Evolutionary conservation across 2,888 invertebrate genomes (phyloP).

Genomic region (Mamestra brassicae): DNA sequence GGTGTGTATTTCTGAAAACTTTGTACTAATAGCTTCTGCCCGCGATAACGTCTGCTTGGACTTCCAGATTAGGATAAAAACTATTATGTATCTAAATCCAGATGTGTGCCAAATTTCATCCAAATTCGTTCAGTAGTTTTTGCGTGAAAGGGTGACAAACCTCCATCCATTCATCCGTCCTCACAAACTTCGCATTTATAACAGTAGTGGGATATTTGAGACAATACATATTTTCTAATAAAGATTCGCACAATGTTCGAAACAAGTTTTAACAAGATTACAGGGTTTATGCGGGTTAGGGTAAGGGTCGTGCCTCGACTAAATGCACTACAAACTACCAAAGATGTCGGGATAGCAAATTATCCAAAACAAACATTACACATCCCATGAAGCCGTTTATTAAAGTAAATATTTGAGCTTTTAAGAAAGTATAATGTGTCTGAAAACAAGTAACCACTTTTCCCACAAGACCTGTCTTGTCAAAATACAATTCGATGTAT

Average conservation of each 20-base stretch:
- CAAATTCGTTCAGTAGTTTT: no score
- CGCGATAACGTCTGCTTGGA: no score
- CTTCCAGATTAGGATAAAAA: no score
- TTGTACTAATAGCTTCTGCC: neutral
- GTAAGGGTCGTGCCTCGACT: conserved; percentile 20
- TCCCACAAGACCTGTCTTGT: neutral
- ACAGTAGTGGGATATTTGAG: neutral
- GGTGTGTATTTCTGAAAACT: neutral
- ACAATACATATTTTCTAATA: conserved; percentile 19
- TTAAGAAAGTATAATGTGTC: conserved; percentile 17
- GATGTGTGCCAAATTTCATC: no score
- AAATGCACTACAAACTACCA: conserved; percentile 49
- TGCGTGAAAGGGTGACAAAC: no score
- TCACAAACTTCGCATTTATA: no score
- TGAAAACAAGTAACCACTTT: conserved; percentile 7
- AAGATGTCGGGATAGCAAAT: conserved; percentile 37
- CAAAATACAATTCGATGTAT: no score
- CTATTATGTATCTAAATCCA: no score
- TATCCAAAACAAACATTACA: conserved; percentile 49
- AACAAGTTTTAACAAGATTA: conserved; percentile 49
- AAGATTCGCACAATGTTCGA: conserved; percentile 34
- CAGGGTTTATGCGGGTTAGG: conserved; percentile 27
- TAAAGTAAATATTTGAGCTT: conserved; percentile 47
- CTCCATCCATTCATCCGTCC: no score
- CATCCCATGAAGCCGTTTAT: conserved; percentile 38